Evolutionary conservation across 1,140 invertebrate genomes (phyloP).

Genomic region (Drosophila lacteicornis): DNA sequence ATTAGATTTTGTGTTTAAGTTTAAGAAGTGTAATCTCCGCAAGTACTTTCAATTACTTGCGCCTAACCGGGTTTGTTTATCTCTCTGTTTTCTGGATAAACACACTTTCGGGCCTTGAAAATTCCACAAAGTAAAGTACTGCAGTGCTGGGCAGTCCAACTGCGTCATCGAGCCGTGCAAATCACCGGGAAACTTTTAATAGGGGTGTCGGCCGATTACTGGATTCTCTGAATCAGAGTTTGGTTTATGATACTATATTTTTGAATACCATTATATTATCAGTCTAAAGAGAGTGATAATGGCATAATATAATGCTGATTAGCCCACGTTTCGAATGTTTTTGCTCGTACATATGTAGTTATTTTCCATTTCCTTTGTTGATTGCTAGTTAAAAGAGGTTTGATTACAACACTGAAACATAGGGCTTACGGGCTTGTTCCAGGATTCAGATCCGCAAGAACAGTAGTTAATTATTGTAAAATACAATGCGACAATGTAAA

Average conservation of each 20-base stretch:
- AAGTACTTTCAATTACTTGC: slow-evolving; percentile 3
- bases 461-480: too few species aligned
- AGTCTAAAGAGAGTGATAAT: slow-evolving; percentile 1
- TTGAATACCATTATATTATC: slow-evolving; percentile 4
- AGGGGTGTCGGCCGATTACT: background rate
- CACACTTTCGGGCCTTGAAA: slow-evolving; percentile 11
- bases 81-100: slow-evolving; percentile 18
- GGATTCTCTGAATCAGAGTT: slow-evolving; percentile 5
- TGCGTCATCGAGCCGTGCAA: slow-evolving; percentile 14
- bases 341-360: too few species aligned
- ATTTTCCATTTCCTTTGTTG: slow-evolving; percentile 17
- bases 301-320: slow-evolving; percentile 5
- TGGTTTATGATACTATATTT: background rate
- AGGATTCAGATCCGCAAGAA: too few species aligned
- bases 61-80: slow-evolving; percentile 25
- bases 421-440: background rate
- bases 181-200: background rate
- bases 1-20: background rate
- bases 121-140: slow-evolving; percentile 23
- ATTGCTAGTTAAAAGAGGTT: background rate
- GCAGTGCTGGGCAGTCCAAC: slow-evolving; percentile 16
- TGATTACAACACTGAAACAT: background rate
- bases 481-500: too few species aligned
- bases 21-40: background rate
- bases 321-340: slow-evolving; percentile 1